Conservation (phyloP, 2,113 vertebrate species). For the Prunella fulvescens region DNA sequence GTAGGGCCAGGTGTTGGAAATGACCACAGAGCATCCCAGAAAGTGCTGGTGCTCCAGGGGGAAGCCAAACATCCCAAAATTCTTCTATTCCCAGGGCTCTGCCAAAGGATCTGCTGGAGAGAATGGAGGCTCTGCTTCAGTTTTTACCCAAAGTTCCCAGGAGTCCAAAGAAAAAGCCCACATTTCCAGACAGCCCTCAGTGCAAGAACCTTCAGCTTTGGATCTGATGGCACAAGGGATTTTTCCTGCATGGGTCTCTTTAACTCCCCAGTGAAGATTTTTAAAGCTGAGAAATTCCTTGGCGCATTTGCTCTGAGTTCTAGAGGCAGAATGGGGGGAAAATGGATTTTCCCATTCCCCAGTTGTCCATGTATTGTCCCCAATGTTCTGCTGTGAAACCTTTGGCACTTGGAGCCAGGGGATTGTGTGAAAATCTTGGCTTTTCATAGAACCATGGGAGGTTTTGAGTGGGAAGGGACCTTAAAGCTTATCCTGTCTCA, state of each 20-base stretch:
- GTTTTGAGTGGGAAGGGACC: too few species aligned
- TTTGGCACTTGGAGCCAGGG: not conserved
- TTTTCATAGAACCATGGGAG: not conserved
- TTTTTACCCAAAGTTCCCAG: not conserved
- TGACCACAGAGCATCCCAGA: not conserved
- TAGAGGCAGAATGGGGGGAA: not conserved
- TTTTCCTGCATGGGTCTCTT: not conserved
- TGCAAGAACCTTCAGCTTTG: not conserved
- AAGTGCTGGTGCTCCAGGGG: not conserved
- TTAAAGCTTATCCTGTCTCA: not conserved
- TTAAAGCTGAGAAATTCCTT: not conserved
- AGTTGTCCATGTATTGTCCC: not conserved
- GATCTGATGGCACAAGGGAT: not conserved
- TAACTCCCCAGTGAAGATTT: not conserved
- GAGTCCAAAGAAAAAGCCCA: not conserved
- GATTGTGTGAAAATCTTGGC: not conserved
- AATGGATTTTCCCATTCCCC: not conserved
- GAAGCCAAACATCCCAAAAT: not conserved
- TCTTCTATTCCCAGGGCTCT: not conserved
- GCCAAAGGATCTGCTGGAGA: not conserved
- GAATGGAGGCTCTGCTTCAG: not conserved
- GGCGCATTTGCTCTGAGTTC: not conserved
- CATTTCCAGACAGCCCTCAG: not conserved
- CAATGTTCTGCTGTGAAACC: not conserved
- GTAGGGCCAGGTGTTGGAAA: not conserved